Conservation (phyloP, 2,888 invertebrate species). For the Archips crataeganus region DNA sequence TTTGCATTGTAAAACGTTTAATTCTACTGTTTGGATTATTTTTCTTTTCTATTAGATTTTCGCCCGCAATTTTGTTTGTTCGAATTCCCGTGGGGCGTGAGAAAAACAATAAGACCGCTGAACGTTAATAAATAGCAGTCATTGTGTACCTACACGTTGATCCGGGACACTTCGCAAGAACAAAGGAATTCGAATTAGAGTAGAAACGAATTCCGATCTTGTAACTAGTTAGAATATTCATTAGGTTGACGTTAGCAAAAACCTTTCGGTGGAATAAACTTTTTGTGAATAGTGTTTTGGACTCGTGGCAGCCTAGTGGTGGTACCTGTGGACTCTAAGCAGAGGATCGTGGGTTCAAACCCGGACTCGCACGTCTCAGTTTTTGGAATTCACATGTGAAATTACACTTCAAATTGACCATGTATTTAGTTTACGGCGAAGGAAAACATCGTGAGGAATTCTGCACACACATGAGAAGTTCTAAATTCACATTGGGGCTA, state of each 20-base stretch:
- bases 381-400: too few species aligned
- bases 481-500: too few species aligned
- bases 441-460: too few species aligned
- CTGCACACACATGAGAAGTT: too few species aligned
- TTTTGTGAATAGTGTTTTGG: not conserved
- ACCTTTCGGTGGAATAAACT: not conserved
- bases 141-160: constrained; percentile 23
- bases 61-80: constrained; percentile 12
- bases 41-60: constrained; percentile 6
- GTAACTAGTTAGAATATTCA: constrained; percentile 18
- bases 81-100: constrained; percentile 11
- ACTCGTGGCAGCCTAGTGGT: too few species aligned
- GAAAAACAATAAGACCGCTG: constrained; percentile 22
- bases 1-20: constrained; percentile 36
- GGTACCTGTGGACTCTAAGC: too few species aligned
- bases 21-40: constrained; percentile 20
- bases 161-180: constrained; percentile 34
- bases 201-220: constrained; percentile 5
- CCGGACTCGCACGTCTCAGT: too few species aligned
- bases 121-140: constrained; percentile 24
- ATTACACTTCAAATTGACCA: too few species aligned
- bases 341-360: too few species aligned
- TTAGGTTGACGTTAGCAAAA: constrained; percentile 14
- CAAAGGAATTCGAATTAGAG: constrained; percentile 24
- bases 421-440: too few species aligned